Evolutionary conservation across 2,113 vertebrate species (phyloP).

Genomic region (Silurus meridionalis): DNA sequence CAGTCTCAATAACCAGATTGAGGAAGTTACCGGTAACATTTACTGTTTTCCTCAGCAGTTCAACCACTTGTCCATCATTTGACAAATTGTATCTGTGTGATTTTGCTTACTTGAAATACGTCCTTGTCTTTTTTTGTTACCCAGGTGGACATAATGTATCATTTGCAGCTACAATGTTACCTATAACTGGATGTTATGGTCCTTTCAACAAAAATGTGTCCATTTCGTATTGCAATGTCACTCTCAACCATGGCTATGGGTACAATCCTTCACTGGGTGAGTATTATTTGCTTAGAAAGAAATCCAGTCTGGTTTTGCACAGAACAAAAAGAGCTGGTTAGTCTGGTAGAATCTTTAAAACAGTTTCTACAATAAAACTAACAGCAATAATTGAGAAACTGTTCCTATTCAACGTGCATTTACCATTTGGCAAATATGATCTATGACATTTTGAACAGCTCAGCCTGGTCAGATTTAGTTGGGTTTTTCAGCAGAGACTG

Average conservation of each 20-base stretch:
- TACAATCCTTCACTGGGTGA: constrained; percentile 70
- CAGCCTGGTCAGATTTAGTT: not conserved
- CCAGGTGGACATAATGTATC: constrained; percentile 60
- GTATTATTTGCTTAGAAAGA: not conserved
- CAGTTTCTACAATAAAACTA: not conserved
- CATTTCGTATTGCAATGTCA: constrained; percentile 57
- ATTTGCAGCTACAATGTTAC: constrained; percentile 61
- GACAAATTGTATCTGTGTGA: not conserved
- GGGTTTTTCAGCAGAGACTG: not conserved
- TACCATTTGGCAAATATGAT: not conserved
- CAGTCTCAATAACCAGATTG: constrained; percentile 43
- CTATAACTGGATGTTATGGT: constrained; percentile 61
- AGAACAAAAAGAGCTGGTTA: not conserved
- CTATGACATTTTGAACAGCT: not conserved
- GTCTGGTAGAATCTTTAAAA: not conserved
- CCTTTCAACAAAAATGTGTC: constrained; percentile 69
- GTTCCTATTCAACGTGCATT: not conserved
- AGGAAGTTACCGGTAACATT: constrained; percentile 57
- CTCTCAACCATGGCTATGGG: constrained; percentile 62
- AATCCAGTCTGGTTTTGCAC: not conserved
- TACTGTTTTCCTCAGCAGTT: not conserved
- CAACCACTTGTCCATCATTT: not conserved
- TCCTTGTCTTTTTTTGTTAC: not conserved
- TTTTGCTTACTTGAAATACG: not conserved
- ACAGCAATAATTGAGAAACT: not conserved